Evolutionary conservation across 92 coral and sea anemone genomes (phyloP).

Genomic region (Blastomussa wellsi): DNA sequence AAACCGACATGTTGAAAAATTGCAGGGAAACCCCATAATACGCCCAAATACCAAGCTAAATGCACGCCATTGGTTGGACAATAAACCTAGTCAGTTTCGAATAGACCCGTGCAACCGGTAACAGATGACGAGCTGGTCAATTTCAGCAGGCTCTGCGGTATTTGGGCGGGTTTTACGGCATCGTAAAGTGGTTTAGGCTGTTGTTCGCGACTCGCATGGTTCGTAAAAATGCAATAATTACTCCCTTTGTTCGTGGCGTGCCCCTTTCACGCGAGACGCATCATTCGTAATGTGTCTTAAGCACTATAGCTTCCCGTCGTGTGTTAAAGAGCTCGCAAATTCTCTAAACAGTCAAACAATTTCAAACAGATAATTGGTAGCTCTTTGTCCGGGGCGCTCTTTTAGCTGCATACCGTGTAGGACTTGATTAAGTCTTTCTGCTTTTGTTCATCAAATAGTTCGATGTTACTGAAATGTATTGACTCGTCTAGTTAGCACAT

Average conservation of each 20-base stretch:
- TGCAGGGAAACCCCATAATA: neutral
- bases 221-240: constrained; percentile 66
- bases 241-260: constrained; percentile 68
- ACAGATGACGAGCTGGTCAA: constrained; percentile 37
- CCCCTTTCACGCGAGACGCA: constrained; percentile 57
- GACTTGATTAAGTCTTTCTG: constrained; percentile 21
- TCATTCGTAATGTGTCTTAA: constrained; percentile 61
- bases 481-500: constrained; percentile 77
- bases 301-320: constrained; percentile 32
- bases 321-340: constrained; percentile 35
- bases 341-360: constrained; percentile 53
- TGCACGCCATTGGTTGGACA: neutral
- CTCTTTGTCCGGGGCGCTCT: constrained; percentile 34
- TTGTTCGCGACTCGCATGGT: constrained; percentile 53
- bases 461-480: constrained; percentile 61
- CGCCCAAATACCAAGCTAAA: constrained; percentile 7
- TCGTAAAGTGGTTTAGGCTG: constrained; percentile 46
- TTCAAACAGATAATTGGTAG: constrained; percentile 38
- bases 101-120: constrained; percentile 11
- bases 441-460: constrained; percentile 43
- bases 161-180: constrained; percentile 64
- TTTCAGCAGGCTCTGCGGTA: constrained; percentile 32
- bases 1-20: neutral
- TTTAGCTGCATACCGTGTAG: constrained; percentile 23
- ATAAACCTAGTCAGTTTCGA: constrained; percentile 7